Percentiles rank a stretch among this genome's conserved stretches.
These are phyloP conservation scores for Hippocampus comes DNA, from an alignment of 2,113 vertebrate genomes.

Conservation along the genomic window DNA sequence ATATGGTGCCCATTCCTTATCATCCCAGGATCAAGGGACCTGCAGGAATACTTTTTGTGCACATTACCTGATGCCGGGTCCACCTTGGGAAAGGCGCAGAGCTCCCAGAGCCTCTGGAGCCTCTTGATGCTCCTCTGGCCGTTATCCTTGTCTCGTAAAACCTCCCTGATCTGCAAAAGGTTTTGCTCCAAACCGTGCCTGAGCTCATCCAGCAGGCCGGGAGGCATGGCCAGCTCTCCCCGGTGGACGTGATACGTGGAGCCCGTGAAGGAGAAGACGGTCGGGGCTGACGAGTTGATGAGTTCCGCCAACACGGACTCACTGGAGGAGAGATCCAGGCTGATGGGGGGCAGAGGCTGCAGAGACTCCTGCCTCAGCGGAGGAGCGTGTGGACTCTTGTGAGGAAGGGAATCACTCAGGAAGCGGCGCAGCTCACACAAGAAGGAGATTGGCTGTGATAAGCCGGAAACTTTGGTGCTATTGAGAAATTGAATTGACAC, in stretches of 20 bases:
- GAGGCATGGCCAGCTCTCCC: conserved; percentile 66
- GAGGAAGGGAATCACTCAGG: conserved; percentile 69
- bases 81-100: conserved; percentile 43
- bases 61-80: conserved; percentile 49
- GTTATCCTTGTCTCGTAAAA: conserved; percentile 35
- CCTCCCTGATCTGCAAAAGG: conserved; percentile 23
- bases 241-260: conserved; percentile 40
- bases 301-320: conserved; percentile 76
- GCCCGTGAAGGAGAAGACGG: conserved; percentile 76
- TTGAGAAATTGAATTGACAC: neutral
- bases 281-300: conserved; percentile 81
- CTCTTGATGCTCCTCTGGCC: conserved; percentile 37
- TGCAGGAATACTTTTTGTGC: neutral
- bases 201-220: conserved; percentile 68
- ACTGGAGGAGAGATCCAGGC: conserved; percentile 62
- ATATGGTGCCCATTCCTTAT: no score
- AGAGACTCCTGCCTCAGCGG: conserved; percentile 69
- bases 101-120: conserved; percentile 60
- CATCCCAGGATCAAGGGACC: no score
- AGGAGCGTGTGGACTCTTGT: conserved; percentile 12
- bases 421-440: conserved; percentile 81
- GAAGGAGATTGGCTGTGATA: conserved; percentile 68
- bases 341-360: conserved; percentile 60
- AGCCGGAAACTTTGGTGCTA: neutral
- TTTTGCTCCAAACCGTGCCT: conserved; percentile 46